A percentile compares a stretch with the other conserved stretches of the same genome.
phyloP scores from a whole-genome alignment of 1,140 invertebrate genomes.

The Mizuhopecten yessoensis region DNA sequence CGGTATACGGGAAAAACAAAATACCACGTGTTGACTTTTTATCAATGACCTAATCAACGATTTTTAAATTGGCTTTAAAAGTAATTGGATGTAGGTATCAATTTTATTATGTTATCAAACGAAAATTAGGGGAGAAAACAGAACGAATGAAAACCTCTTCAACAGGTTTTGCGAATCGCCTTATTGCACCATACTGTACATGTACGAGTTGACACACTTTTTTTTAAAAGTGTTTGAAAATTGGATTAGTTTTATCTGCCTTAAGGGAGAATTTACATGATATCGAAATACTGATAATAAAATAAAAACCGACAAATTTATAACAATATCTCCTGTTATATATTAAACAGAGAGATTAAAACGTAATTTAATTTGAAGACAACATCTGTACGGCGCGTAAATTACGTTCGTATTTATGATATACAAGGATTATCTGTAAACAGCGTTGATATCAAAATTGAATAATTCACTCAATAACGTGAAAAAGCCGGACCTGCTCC shows the following conservation, averaged over 20 bases:
- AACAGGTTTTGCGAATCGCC: neutral
- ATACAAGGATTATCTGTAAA: neutral
- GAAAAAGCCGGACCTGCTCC: neutral
- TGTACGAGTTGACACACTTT: neutral
- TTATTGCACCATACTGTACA: neutral
- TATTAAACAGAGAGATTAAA: neutral
- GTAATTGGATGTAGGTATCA: too few relatives aligned
- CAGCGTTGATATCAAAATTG: neutral
- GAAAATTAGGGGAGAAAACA: too few relatives aligned
- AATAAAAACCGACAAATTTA: too few relatives aligned
- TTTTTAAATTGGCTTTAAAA: too few relatives aligned
- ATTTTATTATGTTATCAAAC: too few relatives aligned
- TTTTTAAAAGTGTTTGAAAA: neutral
- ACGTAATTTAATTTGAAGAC: neutral
- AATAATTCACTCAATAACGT: neutral
- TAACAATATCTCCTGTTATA: too few relatives aligned
- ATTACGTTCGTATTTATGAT: constrained; percentile 8
- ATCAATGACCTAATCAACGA: too few relatives aligned
- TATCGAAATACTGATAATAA: neutral
- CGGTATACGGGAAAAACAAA: too few relatives aligned
- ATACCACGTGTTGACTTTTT: too few relatives aligned
- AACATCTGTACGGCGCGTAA: neutral
- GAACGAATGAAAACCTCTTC: too few relatives aligned
- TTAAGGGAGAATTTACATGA: neutral
- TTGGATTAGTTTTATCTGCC: neutral